These are phyloP conservation scores for Apis cerana DNA, from an alignment of 1,140 invertebrate species.

Conservation along the genomic window DNA sequence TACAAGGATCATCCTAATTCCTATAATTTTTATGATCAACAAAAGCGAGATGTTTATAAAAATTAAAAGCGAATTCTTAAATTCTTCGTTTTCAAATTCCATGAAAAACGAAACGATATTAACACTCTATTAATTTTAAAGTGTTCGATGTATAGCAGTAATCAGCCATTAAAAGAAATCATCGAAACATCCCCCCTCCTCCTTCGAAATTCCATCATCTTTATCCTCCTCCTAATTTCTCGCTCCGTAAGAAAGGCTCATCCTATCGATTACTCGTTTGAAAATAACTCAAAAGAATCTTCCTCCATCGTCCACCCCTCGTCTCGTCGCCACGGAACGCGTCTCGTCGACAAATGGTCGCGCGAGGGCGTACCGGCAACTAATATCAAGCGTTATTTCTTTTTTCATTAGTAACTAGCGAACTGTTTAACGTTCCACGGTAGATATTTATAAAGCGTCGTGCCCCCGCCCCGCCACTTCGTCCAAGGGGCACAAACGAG, in stretches of 20 bases:
- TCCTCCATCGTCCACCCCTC: background rate
- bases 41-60: too few relatives aligned
- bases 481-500: slow-evolving; percentile 39
- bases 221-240: background rate
- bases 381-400: slow-evolving; percentile 53
- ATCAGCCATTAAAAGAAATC: too few relatives aligned
- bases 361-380: slow-evolving; percentile 24
- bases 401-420: slow-evolving; percentile 69
- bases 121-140: too few relatives aligned
- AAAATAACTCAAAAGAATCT: background rate
- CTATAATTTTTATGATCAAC: too few relatives aligned
- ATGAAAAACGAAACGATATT: too few relatives aligned
- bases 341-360: slow-evolving; percentile 19
- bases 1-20: too few relatives aligned
- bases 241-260: background rate
- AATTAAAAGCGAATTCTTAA: too few relatives aligned
- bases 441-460: slow-evolving; percentile 74
- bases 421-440: slow-evolving; percentile 74
- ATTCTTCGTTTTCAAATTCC: too few relatives aligned
- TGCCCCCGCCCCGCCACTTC: slow-evolving; percentile 52
- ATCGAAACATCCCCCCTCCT: too few relatives aligned
- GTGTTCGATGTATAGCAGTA: too few relatives aligned
- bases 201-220: too few relatives aligned
- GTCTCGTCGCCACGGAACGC: background rate
- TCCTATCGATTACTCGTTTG: background rate